Percentiles rank a stretch among this genome's conserved stretches.
These are phyloP conservation scores for Lethenteron camtschaticum DNA, from an alignment of 2,113 vertebrate genomes.

Conservation along the genomic window DNA sequence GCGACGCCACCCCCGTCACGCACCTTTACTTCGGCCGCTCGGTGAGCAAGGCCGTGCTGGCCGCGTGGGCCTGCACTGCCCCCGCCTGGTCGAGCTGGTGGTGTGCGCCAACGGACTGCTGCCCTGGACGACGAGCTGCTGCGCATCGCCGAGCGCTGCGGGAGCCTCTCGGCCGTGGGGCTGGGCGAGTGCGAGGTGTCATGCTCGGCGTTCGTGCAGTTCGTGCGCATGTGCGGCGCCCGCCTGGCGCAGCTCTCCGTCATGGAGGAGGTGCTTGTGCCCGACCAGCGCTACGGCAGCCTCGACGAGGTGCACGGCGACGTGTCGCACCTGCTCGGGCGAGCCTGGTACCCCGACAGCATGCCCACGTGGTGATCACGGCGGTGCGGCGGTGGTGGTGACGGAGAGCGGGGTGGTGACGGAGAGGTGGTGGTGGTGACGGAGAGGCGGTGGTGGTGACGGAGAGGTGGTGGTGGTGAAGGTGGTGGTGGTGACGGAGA, in stretches of 20 bases:
- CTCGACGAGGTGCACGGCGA: conserved; percentile 95
- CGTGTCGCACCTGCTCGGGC: conserved; percentile 82
- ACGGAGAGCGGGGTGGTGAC: no score
- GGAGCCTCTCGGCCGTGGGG: conserved; percentile 69
- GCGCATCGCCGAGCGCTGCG: conserved; percentile 72
- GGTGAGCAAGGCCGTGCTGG: conserved; percentile 81
- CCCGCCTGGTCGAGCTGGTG: conserved; percentile 74
- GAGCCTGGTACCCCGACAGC: conserved; percentile 96
- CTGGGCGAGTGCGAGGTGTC: conserved; percentile 89
- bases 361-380: conserved; percentile 70
- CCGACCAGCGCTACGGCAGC: conserved; percentile 64
- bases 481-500: no score
- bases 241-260: conserved; percentile 80
- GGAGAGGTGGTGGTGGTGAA: no score
- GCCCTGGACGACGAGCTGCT: conserved; percentile 94
- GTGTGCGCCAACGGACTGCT: conserved; percentile 82
- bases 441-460: no score
- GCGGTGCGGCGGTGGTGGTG: no score
- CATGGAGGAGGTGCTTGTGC: conserved; percentile 93
- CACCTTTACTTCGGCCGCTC: conserved; percentile 91
- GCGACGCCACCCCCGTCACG: conserved; percentile 68
- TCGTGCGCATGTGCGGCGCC: conserved; percentile 84
- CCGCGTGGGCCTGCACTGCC: conserved; percentile 71
- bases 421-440: no score
- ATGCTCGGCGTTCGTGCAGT: conserved; percentile 90